Conservation (phyloP, 2,797 vertebrate genomes). For the Lophotriccus pileatus region DNA sequence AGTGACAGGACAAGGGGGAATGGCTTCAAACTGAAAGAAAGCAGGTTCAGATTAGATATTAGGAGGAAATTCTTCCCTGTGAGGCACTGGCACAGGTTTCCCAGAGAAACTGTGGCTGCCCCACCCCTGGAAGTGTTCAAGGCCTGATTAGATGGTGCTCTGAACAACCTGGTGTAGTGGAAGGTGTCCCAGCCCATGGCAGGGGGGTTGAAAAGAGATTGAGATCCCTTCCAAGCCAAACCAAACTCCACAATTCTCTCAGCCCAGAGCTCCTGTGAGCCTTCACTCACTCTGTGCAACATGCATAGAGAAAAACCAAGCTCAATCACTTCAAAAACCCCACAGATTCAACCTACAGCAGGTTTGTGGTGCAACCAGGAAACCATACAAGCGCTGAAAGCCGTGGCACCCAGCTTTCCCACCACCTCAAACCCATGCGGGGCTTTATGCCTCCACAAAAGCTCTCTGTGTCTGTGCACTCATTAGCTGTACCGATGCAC, state of each 20-base stretch:
- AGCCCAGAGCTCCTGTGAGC: not conserved
- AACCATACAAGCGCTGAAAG: not conserved
- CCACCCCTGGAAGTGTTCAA: not conserved
- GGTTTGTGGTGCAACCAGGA: not conserved
- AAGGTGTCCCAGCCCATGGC: not conserved
- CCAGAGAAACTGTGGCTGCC: not conserved
- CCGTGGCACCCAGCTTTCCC: not conserved
- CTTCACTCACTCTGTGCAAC: not conserved
- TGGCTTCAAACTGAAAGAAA: not conserved
- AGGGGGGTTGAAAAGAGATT: not conserved
- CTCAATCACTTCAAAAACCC: not conserved
- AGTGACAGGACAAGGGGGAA: not conserved
- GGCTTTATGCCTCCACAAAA: not conserved
- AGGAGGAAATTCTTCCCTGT: not conserved
- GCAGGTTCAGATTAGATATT: not conserved
- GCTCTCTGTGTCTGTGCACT: not conserved
- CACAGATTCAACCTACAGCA: not conserved
- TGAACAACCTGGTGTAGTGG: not conserved
- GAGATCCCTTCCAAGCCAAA: not conserved
- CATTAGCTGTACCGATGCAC: not conserved
- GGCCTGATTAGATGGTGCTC: not conserved
- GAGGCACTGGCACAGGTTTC: not conserved
- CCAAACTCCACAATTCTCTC: not conserved
- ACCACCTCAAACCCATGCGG: not conserved
- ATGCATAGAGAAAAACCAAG: rapidly evolving